Percentiles rank a stretch among this genome's conserved stretches.
Conservation (phyloP, 2,797 vertebrate species). For the Alauda arvensis region DNA sequence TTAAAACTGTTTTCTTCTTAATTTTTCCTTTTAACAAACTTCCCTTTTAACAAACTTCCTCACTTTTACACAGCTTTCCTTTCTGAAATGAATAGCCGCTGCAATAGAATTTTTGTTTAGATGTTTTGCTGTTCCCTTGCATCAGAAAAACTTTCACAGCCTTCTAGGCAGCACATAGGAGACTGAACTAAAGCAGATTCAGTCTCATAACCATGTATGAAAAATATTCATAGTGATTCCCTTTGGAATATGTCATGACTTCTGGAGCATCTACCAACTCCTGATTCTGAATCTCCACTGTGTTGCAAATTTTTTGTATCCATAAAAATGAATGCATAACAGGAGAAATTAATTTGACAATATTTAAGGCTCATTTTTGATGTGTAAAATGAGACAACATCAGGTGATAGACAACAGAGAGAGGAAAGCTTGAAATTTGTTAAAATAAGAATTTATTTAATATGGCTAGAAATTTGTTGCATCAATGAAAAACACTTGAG, state of each 20-base stretch:
- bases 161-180: neutral
- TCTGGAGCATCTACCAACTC: neutral
- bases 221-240: neutral
- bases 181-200: neutral
- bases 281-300: neutral
- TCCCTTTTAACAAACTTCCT: neutral
- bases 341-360: neutral
- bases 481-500: neutral
- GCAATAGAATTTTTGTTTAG: neutral
- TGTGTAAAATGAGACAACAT: neutral
- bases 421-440: neutral
- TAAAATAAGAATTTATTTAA: neutral
- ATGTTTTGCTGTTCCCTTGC: neutral
- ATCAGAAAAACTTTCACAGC: neutral
- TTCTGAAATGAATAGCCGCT: neutral
- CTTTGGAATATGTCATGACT: neutral
- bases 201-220: neutral
- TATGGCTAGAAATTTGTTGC: neutral
- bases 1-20: neutral
- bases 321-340: neutral
- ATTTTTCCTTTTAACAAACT: neutral
- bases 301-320: neutral
- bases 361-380: neutral
- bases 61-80: neutral
- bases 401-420: neutral